Evolutionary conservation across 2,113 vertebrate species (phyloP).

Genomic region (Pollachius pollachius): DNA sequence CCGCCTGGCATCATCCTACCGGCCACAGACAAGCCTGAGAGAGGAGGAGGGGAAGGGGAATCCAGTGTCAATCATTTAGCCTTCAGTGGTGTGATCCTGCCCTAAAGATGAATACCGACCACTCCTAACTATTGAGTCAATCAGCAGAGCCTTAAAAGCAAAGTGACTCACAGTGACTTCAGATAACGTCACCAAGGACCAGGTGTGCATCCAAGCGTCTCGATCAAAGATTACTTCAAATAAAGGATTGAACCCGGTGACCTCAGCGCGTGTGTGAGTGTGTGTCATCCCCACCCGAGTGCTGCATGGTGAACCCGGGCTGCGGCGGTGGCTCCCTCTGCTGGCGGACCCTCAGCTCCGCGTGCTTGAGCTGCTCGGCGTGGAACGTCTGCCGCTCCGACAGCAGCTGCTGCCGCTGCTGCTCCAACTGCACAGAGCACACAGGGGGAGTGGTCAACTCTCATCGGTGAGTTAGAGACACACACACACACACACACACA

Average conservation of each 20-base stretch:
- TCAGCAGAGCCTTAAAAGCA: too few relatives aligned
- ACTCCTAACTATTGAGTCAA: neutral
- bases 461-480: too few relatives aligned
- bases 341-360: slow-evolving; percentile 87
- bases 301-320: slow-evolving; percentile 57
- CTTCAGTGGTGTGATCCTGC: neutral
- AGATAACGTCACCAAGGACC: too few relatives aligned
- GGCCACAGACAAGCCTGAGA: slow-evolving; percentile 70
- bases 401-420: slow-evolving; percentile 94
- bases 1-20: slow-evolving; percentile 75
- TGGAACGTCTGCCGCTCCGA: slow-evolving; percentile 94
- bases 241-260: too few relatives aligned
- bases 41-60: neutral
- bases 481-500: too few relatives aligned
- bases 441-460: neutral
- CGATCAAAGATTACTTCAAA: too few relatives aligned
- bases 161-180: too few relatives aligned
- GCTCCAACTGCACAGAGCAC: slow-evolving; percentile 79
- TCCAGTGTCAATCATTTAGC: neutral
- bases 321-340: slow-evolving; percentile 88
- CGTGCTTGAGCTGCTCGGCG: slow-evolving; percentile 94
- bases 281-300: slow-evolving; percentile 43
- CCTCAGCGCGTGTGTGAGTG: neutral
- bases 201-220: too few relatives aligned
- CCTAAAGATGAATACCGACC: neutral